A percentile compares a stretch with the other conserved stretches of the same genome.
Conservation (phyloP, 2,888 invertebrate genomes). For the Acanthosepion lycidas region DNA sequence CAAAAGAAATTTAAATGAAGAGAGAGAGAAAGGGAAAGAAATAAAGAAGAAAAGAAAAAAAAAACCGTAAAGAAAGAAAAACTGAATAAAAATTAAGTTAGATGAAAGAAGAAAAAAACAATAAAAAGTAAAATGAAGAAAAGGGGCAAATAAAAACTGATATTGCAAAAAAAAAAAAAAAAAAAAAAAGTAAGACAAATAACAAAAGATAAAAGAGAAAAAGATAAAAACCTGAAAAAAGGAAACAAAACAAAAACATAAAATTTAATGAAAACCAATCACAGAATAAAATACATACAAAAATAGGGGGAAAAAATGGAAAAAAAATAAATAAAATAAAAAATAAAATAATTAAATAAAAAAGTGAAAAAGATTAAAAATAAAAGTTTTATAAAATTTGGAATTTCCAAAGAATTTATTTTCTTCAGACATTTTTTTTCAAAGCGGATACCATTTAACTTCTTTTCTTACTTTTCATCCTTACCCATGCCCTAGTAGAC, state of each 20-base stretch:
- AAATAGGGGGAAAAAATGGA: background rate
- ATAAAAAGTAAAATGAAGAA: background rate
- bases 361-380: background rate
- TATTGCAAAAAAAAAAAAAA: background rate
- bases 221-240: background rate
- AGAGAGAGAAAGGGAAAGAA: too few species aligned
- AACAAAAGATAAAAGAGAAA: background rate
- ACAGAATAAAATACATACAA: background rate
- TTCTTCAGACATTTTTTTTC: background rate
- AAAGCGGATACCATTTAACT: background rate
- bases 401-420: conserved; percentile 33
- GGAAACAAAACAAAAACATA: background rate
- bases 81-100: background rate
- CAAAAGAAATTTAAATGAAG: too few species aligned
- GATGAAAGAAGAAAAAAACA: background rate
- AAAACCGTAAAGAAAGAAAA: background rate
- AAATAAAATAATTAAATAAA: too few species aligned
- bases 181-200: background rate
- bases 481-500: background rate
- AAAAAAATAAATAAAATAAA: background rate
- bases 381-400: background rate
- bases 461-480: background rate
- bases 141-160: background rate
- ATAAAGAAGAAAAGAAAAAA: background rate
- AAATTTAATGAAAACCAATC: background rate